Percentiles rank a stretch among this genome's conserved stretches.
Conservation (phyloP, 2,113 vertebrate species). For the Dicerorhinus sumatrensis region DNA sequence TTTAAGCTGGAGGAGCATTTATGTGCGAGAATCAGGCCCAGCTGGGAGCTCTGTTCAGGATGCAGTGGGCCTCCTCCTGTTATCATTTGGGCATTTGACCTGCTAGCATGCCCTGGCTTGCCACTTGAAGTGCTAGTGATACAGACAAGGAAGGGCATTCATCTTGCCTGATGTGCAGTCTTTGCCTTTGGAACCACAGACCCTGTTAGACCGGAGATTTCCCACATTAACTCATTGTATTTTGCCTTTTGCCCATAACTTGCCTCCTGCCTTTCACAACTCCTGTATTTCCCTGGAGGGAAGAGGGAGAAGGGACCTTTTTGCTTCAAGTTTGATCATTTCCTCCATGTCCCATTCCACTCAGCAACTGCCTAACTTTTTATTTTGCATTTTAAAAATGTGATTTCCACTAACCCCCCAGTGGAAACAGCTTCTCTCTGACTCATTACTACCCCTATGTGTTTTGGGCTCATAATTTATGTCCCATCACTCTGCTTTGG, state of each 20-base stretch:
- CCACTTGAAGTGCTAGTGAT: not conserved
- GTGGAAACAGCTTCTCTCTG: constrained; percentile 43
- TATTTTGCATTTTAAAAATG: constrained; percentile 38
- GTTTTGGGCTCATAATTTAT: constrained; percentile 9
- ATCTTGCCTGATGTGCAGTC: not conserved
- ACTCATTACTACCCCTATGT: not conserved
- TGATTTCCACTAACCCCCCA: constrained; percentile 5
- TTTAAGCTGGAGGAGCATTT: constrained; percentile 18
- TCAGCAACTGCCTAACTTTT: constrained; percentile 14
- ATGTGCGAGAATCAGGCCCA: not conserved
- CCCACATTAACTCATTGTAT: constrained; percentile 26
- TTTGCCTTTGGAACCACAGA: constrained; percentile 60
- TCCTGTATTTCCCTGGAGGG: constrained; percentile 9
- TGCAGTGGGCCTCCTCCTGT: not conserved
- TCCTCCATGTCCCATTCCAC: not conserved
- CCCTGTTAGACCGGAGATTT: constrained; percentile 22
- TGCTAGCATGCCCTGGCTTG: not conserved
- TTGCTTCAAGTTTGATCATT: constrained; percentile 36
- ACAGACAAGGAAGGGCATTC: constrained; percentile 55
- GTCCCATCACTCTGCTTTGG: constrained; percentile 33
- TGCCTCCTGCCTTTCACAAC: constrained; percentile 2
- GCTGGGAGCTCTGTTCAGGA: not conserved
- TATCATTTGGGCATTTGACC: not conserved
- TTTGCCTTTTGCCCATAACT: constrained; percentile 55
- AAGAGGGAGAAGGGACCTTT: not conserved